Evolutionary conservation across 2,797 vertebrate species (phyloP), one percentile per base, ranked within the genome.

Genomic region (Intellagama lesueurii): DNA sequence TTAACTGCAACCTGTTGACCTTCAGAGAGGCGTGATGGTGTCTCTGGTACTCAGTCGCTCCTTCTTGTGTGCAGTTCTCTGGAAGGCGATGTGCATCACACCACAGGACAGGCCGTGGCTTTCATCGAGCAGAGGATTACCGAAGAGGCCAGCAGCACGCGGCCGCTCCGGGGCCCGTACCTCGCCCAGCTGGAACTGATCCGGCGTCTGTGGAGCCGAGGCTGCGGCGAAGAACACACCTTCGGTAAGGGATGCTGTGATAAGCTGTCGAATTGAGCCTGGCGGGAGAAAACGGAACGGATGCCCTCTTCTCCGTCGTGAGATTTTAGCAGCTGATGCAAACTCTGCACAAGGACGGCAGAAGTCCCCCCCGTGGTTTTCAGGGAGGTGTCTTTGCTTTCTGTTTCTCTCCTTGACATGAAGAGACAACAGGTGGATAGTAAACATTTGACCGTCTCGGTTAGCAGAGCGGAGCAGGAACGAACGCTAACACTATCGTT

Each of bases 181-280:
- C 94, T 99, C 78, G 99, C 98, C 91, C 98, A 98, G 9, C 97
- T 99, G 78, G 99, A 99, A 88, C 95, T 99, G 70, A 98, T 99
- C 2, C 95, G 97, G 91, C 97, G 98, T 8, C 96, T 99, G 93
- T 93, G 98, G 7, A 95, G 94, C 82, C 81, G 98, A 9, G 97
- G 98, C 78, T 98, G 96, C 92, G 97, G 98, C 0, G 98, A 98
- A 72, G 98, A 98, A 8, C 96, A 97, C 87, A 97, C 97, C 90
- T 95, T 99, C 8, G 98, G 99, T 99, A 96, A 97, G 96, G 88
- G 80, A 69, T 12, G 11, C 83, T 28, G 1, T 30, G 52, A 19
- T 72, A 47, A 77, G 16, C 0, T 14, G n/a, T 5, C 44, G 0
- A 68, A 0, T 4, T n/a, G 35, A 19, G 2, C 32, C 69, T 76